Base-by-base conservation (phyloP, 2,113 vertebrate genomes). In the Eudorcas thomsonii region DNA sequence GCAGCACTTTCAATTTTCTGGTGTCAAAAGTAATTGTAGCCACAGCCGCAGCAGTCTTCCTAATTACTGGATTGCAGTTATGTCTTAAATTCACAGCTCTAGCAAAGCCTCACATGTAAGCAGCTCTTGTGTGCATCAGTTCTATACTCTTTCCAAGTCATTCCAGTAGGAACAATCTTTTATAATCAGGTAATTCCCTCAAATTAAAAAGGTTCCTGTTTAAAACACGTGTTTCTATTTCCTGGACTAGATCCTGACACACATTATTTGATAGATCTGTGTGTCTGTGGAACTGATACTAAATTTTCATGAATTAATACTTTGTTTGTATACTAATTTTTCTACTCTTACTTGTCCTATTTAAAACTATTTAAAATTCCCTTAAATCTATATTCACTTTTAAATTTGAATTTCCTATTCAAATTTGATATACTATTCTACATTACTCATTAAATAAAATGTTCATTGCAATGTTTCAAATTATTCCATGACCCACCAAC, bases 191-290 rank as follows among this genome's bases (percentile, higher is more conserved):
- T 82, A 81, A 45, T 83, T 64, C 25, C 16, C 17, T 48, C 85
- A 23, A 4, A 88, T 78, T 91, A 78, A 50, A 54, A 96, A 85
- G 16, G 62, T 57, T 85, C 39, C 60, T 82, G 5, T 36, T 96
- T 95, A 83, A 96, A 92, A 93, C 62, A 64, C 15, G 74, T 54
- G 19, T 57, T 77, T 91, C 77, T 93, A 26, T 81, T 96, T 91
- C 28, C 78, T 91, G 43, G 45, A 93, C 28, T 94, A 71, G 94
- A 85, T 48, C 71, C 25, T 62, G 59, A 78, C n/a, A 54, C 26
- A 74, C 11, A n/a, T 21, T 55, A 54, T 57, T 30, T 97, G 43
- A 96, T 7, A n/a, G 55, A 48, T 85, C 1, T 59, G 28, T 52
- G 8, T 45, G 14, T 77, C 57, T 91, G 13, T 84, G 21, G 10